A percentile compares a stretch with the other conserved stretches of the same genome.
These are phyloP conservation scores for Cantharis flavilabris DNA, from an alignment of 2,888 invertebrate species.

Conservation along the genomic window DNA sequence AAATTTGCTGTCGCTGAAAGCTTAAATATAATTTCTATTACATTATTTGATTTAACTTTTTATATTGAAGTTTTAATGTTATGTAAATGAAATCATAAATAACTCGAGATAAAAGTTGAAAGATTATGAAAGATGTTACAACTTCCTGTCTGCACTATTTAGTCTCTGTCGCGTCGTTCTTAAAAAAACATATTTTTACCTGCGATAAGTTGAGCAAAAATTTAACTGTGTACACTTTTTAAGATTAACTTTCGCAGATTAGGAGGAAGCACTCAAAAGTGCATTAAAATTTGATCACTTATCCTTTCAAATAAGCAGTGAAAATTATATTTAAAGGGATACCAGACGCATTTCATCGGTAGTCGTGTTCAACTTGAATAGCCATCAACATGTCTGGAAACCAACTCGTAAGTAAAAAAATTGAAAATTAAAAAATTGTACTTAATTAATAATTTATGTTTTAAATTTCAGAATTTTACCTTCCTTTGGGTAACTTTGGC, in stretches of 20 bases:
- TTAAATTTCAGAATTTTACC: background rate
- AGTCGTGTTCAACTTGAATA: background rate
- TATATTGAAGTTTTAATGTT: too few species aligned
- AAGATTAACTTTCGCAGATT: background rate
- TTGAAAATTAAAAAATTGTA: background rate
- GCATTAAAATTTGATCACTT: background rate
- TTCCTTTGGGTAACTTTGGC: background rate
- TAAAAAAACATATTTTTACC: background rate
- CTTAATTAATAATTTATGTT: background rate
- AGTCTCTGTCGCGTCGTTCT: background rate
- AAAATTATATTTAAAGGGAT: background rate
- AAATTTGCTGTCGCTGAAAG: too few species aligned
- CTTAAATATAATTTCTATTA: too few species aligned
- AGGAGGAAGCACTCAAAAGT: background rate
- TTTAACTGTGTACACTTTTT: background rate
- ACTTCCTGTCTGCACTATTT: background rate
- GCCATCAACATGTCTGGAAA: background rate
- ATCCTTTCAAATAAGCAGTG: background rate
- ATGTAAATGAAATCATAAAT: background rate
- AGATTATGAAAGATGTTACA: background rate
- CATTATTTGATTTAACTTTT: too few species aligned
- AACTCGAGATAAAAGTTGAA: background rate
- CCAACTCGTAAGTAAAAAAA: background rate
- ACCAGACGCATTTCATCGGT: background rate
- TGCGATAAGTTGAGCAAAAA: background rate